Evolutionary conservation across 2,113 vertebrate species (phyloP), one percentile per base, ranked within the genome.

Genomic region (Castor canadensis): DNA sequence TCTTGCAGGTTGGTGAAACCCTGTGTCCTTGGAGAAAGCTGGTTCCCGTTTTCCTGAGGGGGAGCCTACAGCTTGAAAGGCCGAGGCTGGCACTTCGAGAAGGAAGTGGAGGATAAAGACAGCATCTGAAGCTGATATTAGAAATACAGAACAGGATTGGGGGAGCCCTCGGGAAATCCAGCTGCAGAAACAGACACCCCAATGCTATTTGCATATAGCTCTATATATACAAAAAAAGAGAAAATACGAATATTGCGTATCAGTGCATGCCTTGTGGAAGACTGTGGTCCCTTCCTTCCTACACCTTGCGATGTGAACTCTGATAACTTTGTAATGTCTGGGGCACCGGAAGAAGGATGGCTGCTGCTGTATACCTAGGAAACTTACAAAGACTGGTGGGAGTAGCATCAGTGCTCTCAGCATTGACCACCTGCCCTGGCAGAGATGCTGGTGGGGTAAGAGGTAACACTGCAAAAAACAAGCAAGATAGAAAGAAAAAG

Each of bases 1-100:
- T 98, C 94, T 98, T 85, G 83, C 95, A 98, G 98, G 98, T 98
- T 98, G 98, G 98, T 97, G 97, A 97, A 98, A 98, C 97, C 98
- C 98, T 98, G 98, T 98, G 98, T 98, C 97, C 98, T 98, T 98
- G 98, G 98, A 98, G 98, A 98, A 98, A 98, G 98, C 98, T 97
- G 98, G 98, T 98, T 98, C 98, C 98, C 94, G 94, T 98, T 98
- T 98, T 98, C 97, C 98, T 96, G 90, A 98, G 97, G 97, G 98
- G 97, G 97, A 98, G 98, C 98, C 98, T 97, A 97, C 98, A 96
- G 98, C 97, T 98, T 97, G 98, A 98, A 97, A 97, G 97, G 98
- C 98, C 96, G 86, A 93, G 94, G 96, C 89, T 96, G 97, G 98
- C 98, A 97, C 98, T 95, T 96, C 58, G 95, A 98, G 98, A 84